Conservation (phyloP, 2,113 vertebrate species). For the Festucalex cinctus region DNA sequence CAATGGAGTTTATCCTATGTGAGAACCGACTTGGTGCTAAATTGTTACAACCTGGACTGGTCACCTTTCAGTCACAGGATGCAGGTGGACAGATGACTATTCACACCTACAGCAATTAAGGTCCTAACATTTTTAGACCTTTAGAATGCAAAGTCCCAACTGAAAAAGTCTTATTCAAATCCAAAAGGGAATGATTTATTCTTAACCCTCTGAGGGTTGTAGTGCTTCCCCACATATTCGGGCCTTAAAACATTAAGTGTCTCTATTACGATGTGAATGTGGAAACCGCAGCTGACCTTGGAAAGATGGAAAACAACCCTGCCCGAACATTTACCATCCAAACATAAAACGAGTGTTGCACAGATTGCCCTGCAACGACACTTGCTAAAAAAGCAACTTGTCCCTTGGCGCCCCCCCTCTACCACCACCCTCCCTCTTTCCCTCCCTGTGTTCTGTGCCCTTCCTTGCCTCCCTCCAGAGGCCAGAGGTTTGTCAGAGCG, state of each 20-base stretch:
- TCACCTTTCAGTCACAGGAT: background rate
- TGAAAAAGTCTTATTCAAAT: too few species aligned
- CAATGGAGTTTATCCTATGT: background rate
- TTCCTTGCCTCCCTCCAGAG: constrained; percentile 50
- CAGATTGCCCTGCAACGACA: constrained; percentile 71
- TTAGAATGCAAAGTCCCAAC: too few species aligned
- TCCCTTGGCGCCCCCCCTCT: constrained; percentile 48
- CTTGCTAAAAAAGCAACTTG: constrained; percentile 82
- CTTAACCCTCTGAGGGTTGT: too few species aligned
- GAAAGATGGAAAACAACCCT: background rate
- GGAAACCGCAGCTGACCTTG: background rate
- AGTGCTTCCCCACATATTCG: background rate
- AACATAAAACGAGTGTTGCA: constrained; percentile 15
- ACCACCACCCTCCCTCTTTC: background rate
- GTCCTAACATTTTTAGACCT: too few species aligned
- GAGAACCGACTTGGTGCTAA: background rate
- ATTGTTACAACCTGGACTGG: background rate
- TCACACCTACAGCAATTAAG: too few species aligned
- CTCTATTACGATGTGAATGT: background rate
- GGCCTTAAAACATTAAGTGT: background rate
- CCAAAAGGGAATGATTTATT: too few species aligned
- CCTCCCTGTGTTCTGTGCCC: constrained; percentile 20
- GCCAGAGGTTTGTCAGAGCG: constrained; percentile 78
- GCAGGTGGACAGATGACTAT: background rate
- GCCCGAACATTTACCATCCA: constrained; percentile 17